A percentile compares a stretch with the other conserved stretches of the same genome.
Conservation (phyloP, 37 sponge, comb jelly and placozoan genomes). For the Lycopodina hypogea region DNA sequence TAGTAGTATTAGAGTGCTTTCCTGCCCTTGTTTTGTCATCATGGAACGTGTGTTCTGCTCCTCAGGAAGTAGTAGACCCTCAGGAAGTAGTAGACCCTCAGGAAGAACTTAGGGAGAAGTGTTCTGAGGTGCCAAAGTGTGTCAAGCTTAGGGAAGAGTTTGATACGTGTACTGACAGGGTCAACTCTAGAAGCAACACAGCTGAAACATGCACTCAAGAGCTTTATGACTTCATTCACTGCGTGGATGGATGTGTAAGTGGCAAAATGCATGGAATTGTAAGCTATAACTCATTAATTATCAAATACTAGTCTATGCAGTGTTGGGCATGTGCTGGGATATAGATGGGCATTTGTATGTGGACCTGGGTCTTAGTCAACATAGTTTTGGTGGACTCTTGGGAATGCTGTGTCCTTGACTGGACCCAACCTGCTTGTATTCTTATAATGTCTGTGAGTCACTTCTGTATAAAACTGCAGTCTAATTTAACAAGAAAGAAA, state of each 20-base stretch:
- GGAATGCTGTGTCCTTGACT: no score
- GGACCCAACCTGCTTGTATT: no score
- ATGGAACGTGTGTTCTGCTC: no score
- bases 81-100: constrained; percentile 75
- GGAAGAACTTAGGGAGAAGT: constrained; percentile 81
- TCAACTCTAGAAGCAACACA: constrained; percentile 59
- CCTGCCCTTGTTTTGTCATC: not conserved
- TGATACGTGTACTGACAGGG: constrained; percentile 79
- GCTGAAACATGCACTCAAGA: constrained; percentile 83
- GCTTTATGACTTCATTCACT: constrained; percentile 88
- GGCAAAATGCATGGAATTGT: not conserved
- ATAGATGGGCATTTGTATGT: no score
- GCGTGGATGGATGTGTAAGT: constrained; percentile 93
- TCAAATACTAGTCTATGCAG: no score
- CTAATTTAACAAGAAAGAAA: no score
- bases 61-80: constrained; percentile 73
- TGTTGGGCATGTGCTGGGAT: no score
- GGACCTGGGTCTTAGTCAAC: no score
- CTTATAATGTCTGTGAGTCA: no score
- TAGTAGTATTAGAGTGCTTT: constrained; percentile 17
- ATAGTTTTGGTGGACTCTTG: no score
- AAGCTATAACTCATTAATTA: no score
- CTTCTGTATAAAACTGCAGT: no score
- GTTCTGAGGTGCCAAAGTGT: constrained; percentile 65
- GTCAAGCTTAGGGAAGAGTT: constrained; percentile 49